A percentile compares a stretch with the other conserved stretches of the same genome.
These are phyloP conservation scores for Schizotus pectinicornis DNA, from an alignment of 2,888 invertebrate species.

Conservation along the genomic window DNA sequence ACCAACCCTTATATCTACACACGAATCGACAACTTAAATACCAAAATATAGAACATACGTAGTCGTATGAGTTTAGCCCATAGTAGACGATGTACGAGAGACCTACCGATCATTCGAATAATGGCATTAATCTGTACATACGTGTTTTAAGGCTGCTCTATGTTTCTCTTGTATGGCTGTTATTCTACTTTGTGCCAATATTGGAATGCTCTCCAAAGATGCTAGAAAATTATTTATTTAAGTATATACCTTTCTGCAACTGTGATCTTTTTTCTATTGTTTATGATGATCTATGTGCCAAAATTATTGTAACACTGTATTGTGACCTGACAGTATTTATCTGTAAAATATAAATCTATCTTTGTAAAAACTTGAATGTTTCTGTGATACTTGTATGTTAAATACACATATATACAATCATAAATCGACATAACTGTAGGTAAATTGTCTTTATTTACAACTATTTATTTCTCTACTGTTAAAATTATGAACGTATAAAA, in stretches of 20 bases:
- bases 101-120: constrained; percentile 27
- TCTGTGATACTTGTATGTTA: constrained; percentile 38
- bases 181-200: constrained; percentile 28
- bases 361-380: constrained; percentile 35
- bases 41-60: constrained; percentile 6
- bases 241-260: constrained; percentile 28
- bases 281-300: constrained; percentile 34
- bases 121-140: constrained; percentile 16
- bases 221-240: constrained; percentile 19
- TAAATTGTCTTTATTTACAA: constrained; percentile 30
- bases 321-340: constrained; percentile 33
- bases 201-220: constrained; percentile 23
- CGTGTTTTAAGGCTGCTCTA: constrained; percentile 13
- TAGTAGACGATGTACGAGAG: constrained; percentile 1
- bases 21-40: constrained; percentile 11
- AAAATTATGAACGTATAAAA: constrained; percentile 19
- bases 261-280: constrained; percentile 34
- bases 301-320: constrained; percentile 30
- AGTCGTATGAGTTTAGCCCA: constrained; percentile 10
- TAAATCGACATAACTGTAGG: constrained; percentile 25
- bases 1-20: constrained; percentile 17
- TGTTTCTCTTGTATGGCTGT: constrained; percentile 19
- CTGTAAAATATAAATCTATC: constrained; percentile 31
- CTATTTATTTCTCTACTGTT: constrained; percentile 29
- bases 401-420: constrained; percentile 32